Evolutionary conservation across 2,797 vertebrate genomes (phyloP), one percentile per base, ranked within the genome.

Genomic region (Sebastes vulpes): DNA sequence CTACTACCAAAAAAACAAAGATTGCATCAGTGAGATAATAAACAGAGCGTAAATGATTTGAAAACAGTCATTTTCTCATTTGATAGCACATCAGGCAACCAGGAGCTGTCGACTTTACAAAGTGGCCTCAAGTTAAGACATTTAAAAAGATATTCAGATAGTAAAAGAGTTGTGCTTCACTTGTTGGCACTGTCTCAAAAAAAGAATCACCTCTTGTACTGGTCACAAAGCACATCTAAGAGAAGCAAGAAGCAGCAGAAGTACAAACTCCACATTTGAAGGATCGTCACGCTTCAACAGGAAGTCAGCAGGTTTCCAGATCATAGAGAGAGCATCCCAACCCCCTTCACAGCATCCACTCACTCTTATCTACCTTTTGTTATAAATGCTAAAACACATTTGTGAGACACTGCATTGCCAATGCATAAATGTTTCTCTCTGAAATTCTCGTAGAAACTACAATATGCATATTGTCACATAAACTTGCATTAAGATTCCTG

Each of bases 331-430:
- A 77, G 83, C 50, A 14, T 75, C 46, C 14, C 65, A 65, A 59
- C 81, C 84, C 84, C 72, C 82, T 83, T 86, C 86, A 89, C 85
- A 81, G 84, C 88, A 89, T 72, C 81, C 84, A 35, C 71, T 83
- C 78, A 20, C 46, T 31, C n/a, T 18, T 16, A 38, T 35, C 66
- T 46, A 53, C 42, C 16, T 29, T 16, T 54, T 46, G 25, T 50
- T 84, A 73, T 70, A 95, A 95, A 95, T 95, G 94, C 94, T 95
- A 94, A 92, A 95, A 95, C 94, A 95, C 94, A 95, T 95, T 95
- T 91, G 84, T 61, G 84, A 92, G 79, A 90, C 89, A 69, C 82
- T 28, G 64, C 81, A 80, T 57, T 69, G 79, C 81, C 52, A 57
- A 85, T 73, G 83, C 89, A 75, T 6, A 12, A 3, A 52, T 1